These are phyloP conservation scores for Sisor rabdophorus DNA, from an alignment of 2,113 vertebrate species.

Conservation along the genomic window DNA sequence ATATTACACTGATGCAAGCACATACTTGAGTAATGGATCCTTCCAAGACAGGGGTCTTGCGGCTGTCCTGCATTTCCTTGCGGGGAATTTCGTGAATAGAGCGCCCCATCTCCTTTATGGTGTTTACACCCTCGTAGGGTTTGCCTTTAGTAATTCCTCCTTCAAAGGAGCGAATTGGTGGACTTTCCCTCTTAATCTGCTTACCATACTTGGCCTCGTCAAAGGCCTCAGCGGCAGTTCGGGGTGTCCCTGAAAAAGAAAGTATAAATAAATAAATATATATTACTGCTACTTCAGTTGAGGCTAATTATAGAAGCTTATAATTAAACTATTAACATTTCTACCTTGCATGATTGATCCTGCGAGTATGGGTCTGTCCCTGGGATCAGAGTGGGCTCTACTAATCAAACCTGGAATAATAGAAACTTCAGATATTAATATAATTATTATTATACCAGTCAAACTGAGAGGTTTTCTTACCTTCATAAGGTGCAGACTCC, in stretches of 20 bases:
- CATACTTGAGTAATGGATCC: constrained; percentile 89
- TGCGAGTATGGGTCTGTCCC: constrained; percentile 84
- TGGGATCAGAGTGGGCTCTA: constrained; percentile 87
- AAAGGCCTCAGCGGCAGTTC: constrained; percentile 82
- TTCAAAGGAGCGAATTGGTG: constrained; percentile 87
- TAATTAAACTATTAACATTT: neutral
- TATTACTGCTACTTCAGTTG: neutral
- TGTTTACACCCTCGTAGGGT: constrained; percentile 91
- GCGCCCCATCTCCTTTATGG: constrained; percentile 96
- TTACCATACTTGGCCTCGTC: constrained; percentile 95
- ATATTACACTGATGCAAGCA: neutral
- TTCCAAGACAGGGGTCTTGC: constrained; percentile 90
- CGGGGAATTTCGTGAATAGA: constrained; percentile 98
- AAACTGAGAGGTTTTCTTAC: constrained; percentile 59
- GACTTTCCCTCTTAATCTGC: constrained; percentile 92
- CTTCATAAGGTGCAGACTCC: constrained; percentile 85
- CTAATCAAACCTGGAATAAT: constrained; percentile 82
- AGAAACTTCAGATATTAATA: neutral
- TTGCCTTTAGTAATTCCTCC: constrained; percentile 94
- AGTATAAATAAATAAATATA: constrained; percentile 53
- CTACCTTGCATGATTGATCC: constrained; percentile 98
- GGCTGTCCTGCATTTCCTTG: constrained; percentile 80
- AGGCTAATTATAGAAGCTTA: neutral
- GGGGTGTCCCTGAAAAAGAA: constrained; percentile 81
- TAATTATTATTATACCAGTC: neutral